Evolutionary conservation across 2,797 vertebrate genomes (phyloP), one percentile per base, ranked within the genome.

Genomic region (Borostomias antarcticus): DNA sequence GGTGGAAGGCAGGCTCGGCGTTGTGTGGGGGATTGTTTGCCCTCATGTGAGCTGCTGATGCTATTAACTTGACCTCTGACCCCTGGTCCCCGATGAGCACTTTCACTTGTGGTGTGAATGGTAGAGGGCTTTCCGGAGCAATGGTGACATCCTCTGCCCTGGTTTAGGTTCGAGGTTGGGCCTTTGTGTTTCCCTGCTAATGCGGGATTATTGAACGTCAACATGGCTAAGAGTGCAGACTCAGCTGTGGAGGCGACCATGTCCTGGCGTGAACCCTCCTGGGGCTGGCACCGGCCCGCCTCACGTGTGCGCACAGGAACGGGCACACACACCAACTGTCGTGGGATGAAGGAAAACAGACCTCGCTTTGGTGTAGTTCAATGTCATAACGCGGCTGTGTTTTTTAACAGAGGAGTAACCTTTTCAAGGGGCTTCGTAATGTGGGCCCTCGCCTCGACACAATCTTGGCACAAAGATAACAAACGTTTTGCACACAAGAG

Each of bases 191-290:
- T 47, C 35, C 64, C 56, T 62, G 69, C 62, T 67, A 66, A 68
- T 64, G 52, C 58, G 32, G 32, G 63, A 74, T 84, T 70, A 71
- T 67, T 63, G 68, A 66, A 70, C 21, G 28, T 70, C 72, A 75
- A 68, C 68, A 76, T 68, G 56, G 62, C 62, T 37, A 43, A 70
- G 43, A 76, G 47, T 77, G 80, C 75, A 72, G 61, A 77, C 73
- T 80, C 75, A 79, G 79, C 78, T 70, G 53, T 58, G 62, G 45
- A 73, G 66, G 66, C 57, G 25, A 50, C 54, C 9, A 5, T 81
- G 77, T 84, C 86, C 85, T 85, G 71, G 83, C 69, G 70, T 83
- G 79, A 90, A 83, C 81, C 62, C 43, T 43, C 45, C 32, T 21
- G 15, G 53, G 50, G 61, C 17, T 52, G 26, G 32, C 32, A 52